These are phyloP conservation scores for Macrosoma leucophasiata DNA, from an alignment of 2,888 invertebrate genomes.

Conservation along the genomic window DNA sequence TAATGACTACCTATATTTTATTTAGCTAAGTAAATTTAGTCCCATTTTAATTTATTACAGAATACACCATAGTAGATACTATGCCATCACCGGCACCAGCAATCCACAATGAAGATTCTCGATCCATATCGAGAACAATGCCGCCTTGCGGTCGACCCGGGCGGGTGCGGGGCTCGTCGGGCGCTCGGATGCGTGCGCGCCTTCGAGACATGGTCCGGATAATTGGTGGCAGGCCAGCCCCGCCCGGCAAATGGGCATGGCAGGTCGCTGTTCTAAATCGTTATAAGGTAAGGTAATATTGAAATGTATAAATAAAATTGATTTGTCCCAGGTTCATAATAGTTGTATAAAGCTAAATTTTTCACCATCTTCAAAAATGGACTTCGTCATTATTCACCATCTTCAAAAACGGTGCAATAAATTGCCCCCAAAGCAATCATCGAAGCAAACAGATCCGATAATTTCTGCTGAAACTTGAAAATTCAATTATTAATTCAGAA, in stretches of 20 bases:
- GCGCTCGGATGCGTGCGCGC: slow-evolving; percentile 41
- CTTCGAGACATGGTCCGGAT: slow-evolving; percentile 83
- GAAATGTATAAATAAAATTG: background rate
- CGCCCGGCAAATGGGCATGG: slow-evolving; percentile 94
- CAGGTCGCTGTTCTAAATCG: slow-evolving; percentile 93
- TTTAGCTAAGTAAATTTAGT: too few relatives aligned
- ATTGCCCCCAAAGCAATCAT: too few relatives aligned
- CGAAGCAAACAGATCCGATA: too few relatives aligned
- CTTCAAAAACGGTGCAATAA: too few relatives aligned
- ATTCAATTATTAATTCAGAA: too few relatives aligned
- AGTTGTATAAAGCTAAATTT: too few relatives aligned
- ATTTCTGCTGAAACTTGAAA: too few relatives aligned
- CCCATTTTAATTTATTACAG: too few relatives aligned
- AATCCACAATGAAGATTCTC: slow-evolving; percentile 49
- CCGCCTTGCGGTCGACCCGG: slow-evolving; percentile 53
- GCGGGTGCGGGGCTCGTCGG: slow-evolving; percentile 41
- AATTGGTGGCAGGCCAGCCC: slow-evolving; percentile 88
- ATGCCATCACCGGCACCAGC: slow-evolving; percentile 45
- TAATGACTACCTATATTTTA: too few relatives aligned
- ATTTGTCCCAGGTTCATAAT: too few relatives aligned
- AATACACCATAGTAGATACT: slow-evolving; percentile 53
- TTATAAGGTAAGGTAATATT: slow-evolving; percentile 77
- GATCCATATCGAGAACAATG: slow-evolving; percentile 27
- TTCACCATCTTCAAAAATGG: too few relatives aligned
- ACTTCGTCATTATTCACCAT: too few relatives aligned